Conservation (phyloP, 2,797 vertebrate species). For the Coendou prehensilis region DNA sequence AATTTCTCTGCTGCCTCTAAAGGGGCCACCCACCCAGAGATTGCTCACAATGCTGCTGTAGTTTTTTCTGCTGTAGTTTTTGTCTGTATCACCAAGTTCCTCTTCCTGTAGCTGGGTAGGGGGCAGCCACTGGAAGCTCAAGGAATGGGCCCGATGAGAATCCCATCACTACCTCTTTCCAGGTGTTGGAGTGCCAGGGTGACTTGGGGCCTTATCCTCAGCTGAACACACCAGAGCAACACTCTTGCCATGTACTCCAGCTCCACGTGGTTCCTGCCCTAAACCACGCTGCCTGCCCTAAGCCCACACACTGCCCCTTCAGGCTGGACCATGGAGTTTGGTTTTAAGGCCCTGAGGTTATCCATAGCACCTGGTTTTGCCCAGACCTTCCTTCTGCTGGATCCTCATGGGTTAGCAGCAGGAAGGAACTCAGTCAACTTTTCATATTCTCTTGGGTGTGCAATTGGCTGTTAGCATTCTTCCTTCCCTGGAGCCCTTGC, state of each 20-base stretch:
- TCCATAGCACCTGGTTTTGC: neutral
- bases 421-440: neutral
- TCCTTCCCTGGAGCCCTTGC: neutral
- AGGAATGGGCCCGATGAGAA: neutral
- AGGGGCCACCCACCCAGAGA: neutral
- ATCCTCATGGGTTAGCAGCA: neutral
- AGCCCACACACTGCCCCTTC: neutral
- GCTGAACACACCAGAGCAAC: neutral
- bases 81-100: neutral
- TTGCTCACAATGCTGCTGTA: neutral
- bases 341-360: neutral
- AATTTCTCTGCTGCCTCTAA: neutral
- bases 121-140: neutral
- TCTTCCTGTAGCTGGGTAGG: neutral
- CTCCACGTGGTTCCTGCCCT: neutral
- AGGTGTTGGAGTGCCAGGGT: neutral
- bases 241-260: neutral
- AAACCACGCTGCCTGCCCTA: neutral
- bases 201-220: neutral
- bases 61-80: neutral
- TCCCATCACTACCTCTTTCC: neutral
- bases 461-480: neutral
- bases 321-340: neutral
- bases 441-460: neutral
- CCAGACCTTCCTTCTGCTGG: neutral